Conservation (phyloP, 1,140 invertebrate genomes). For the Carposina sasakii region DNA sequence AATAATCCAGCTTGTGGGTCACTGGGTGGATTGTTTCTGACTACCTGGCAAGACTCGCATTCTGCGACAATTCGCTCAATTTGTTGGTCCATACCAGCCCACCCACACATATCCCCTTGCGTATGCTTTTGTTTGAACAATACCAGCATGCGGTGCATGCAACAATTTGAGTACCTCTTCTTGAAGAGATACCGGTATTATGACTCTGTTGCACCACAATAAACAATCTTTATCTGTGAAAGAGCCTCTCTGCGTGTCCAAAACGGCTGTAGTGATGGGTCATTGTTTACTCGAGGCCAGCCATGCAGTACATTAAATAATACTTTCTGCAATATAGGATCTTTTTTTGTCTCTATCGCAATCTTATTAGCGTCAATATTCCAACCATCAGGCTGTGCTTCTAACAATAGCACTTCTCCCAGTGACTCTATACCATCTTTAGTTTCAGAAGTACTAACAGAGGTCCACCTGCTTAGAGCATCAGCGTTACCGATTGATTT, state of each 20-base stretch:
- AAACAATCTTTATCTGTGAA: constrained; percentile 15
- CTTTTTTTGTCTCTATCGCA: constrained; percentile 1
- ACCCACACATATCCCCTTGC: constrained; percentile 39
- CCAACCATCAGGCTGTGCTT: neutral
- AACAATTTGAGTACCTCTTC: constrained; percentile 2
- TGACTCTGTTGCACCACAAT: constrained; percentile 13
- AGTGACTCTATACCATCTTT: neutral
- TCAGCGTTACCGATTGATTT: constrained; percentile 8
- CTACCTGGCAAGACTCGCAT: constrained; percentile 17
- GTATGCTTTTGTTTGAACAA: constrained; percentile 35
- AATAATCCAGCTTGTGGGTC: constrained; percentile 38
- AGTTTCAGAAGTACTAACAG: neutral
- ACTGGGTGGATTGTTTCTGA: constrained; percentile 32
- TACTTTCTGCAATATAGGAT: constrained; percentile 7
- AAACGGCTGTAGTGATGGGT: constrained; percentile 6
- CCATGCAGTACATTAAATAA: constrained; percentile 10
- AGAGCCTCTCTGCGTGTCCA: constrained; percentile 10
- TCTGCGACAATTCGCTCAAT: constrained; percentile 31
- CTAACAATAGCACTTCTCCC: constrained; percentile 1
- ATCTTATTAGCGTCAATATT: neutral
- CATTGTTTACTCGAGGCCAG: neutral
- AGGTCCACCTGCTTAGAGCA: constrained; percentile 9
- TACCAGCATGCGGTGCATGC: constrained; percentile 37
- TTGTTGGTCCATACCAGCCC: constrained; percentile 39
- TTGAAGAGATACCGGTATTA: constrained; percentile 5